phyloP scores from a whole-genome alignment of 2,113 vertebrate species.

The Nothocercus julius region DNA sequence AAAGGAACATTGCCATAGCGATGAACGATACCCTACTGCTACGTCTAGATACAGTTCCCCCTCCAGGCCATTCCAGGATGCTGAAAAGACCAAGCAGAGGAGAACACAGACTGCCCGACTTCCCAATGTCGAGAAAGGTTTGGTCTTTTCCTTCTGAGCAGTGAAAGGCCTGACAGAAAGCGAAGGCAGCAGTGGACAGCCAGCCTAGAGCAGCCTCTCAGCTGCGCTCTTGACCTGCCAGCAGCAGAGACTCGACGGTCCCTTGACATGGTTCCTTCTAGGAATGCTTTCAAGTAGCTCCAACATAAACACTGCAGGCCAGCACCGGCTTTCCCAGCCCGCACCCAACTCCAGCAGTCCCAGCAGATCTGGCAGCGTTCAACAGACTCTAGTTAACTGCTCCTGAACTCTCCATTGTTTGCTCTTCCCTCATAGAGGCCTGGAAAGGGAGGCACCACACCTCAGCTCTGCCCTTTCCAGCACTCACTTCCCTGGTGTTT shows the following conservation, averaged over 20 bases:
- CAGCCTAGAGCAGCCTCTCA: background rate
- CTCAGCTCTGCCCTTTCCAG: background rate
- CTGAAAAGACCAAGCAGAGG: background rate
- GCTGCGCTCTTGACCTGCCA: background rate
- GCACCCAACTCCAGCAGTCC: background rate
- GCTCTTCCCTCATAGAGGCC: background rate
- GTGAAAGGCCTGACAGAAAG: background rate
- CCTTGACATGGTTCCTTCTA: background rate
- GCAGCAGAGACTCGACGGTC: background rate
- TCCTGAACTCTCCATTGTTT: background rate
- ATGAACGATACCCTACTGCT: background rate
- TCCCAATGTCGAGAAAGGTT: background rate
- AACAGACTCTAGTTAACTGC: background rate
- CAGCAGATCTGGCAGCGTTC: background rate
- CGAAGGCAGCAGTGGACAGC: background rate
- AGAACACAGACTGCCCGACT: background rate
- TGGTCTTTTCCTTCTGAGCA: background rate
- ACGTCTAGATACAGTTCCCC: background rate
- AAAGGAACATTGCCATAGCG: background rate
- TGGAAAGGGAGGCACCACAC: background rate
- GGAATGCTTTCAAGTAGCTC: conserved; percentile 50
- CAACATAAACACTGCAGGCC: background rate
- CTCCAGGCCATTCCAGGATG: background rate
- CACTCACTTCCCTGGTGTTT: background rate
- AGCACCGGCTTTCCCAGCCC: background rate